These are phyloP conservation scores for Eptesicus fuscus DNA, from an alignment of 2,113 vertebrate genomes.

Conservation along the genomic window DNA sequence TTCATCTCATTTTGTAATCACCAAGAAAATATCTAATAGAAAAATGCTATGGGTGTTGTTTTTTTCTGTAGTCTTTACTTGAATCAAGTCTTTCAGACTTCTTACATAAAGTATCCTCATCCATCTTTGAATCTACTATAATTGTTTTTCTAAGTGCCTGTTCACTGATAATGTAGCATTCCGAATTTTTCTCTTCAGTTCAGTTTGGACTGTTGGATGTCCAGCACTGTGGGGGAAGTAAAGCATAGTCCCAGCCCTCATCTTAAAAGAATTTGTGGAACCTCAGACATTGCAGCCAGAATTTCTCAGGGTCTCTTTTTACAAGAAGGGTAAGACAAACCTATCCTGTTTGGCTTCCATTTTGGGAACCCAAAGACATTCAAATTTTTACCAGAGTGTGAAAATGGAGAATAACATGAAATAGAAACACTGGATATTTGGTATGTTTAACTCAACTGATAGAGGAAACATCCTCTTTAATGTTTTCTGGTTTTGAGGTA, in stretches of 20 bases:
- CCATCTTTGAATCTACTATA: slow-evolving; percentile 35
- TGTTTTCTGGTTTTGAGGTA: neutral
- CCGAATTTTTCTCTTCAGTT: neutral
- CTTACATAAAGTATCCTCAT: slow-evolving; percentile 3
- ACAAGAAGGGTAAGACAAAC: neutral
- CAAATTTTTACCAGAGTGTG: neutral
- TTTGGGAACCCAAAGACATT: neutral
- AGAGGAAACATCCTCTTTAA: neutral
- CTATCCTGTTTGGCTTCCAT: neutral
- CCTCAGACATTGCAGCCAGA: neutral
- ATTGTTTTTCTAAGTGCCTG: slow-evolving; percentile 2
- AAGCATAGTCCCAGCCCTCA: neutral
- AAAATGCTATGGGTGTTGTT: neutral
- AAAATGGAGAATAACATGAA: slow-evolving; percentile 22
- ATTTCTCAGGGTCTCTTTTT: neutral
- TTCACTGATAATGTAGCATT: slow-evolving; percentile 32
- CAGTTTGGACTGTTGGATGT: neutral
- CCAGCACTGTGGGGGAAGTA: neutral
- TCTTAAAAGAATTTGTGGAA: slow-evolving; percentile 27
- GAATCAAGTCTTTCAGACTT: slow-evolving; percentile 38
- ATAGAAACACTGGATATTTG: slow-evolving; percentile 20
- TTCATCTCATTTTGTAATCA: neutral
- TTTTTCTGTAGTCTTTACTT: slow-evolving; percentile 19
- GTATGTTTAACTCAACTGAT: slow-evolving; percentile 13
- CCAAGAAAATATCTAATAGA: slow-evolving; percentile 21